Percentiles rank a stretch among this genome's conserved stretches.
Conservation (phyloP, 2,888 invertebrate species). For the Sipha maydis region DNA sequence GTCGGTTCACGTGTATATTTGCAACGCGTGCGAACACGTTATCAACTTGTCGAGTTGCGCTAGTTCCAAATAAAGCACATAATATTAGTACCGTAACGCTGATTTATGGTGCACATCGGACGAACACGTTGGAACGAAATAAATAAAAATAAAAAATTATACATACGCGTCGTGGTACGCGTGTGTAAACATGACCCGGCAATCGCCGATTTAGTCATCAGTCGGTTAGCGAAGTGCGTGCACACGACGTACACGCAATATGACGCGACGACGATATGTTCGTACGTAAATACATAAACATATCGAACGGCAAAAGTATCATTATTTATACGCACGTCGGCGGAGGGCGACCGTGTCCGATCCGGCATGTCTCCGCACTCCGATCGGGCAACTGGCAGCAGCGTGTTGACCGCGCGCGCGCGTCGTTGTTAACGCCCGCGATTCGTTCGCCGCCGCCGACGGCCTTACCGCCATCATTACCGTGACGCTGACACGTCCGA, state of each 20-base stretch:
- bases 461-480: constrained; percentile 31
- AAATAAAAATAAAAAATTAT: no score
- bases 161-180: no score
- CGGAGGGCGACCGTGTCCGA: constrained; percentile 50
- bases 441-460: constrained; percentile 40
- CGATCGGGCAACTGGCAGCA: not conserved
- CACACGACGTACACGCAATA: not conserved
- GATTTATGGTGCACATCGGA: not conserved
- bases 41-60: not conserved
- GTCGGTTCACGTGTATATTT: not conserved
- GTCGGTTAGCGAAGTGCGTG: not conserved
- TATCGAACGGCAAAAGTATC: no score
- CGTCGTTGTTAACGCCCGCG: constrained; percentile 54
- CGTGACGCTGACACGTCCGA: constrained; percentile 60
- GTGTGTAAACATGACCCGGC: constrained; percentile 40
- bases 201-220: constrained; percentile 53
- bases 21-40: not conserved
- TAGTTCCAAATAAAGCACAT: not conserved
- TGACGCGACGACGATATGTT: not conserved
- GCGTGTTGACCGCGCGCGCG: constrained; percentile 32
- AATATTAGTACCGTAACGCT: not conserved
- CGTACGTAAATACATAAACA: not conserved
- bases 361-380: constrained; percentile 27
- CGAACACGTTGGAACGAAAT: not conserved
- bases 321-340: not conserved